Evolutionary conservation across 2,888 invertebrate genomes (phyloP).

Genomic region (Oithona nana): DNA sequence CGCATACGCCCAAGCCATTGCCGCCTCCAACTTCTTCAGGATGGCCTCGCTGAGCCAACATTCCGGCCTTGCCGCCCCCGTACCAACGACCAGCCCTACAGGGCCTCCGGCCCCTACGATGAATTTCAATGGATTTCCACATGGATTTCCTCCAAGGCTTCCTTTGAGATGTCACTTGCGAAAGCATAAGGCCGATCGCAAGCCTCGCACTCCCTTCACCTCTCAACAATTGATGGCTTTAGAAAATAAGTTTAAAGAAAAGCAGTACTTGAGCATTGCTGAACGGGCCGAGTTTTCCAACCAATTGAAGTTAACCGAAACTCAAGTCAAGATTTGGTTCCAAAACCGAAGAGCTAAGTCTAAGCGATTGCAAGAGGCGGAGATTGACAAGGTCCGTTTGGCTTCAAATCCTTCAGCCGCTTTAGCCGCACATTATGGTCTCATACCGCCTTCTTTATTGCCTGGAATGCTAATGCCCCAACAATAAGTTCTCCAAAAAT

Average conservation of each 20-base stretch:
- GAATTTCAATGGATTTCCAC: not conserved
- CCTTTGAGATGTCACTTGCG: conserved; percentile 33
- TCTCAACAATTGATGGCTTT: conserved; percentile 73
- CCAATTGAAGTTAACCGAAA: conserved; percentile 70
- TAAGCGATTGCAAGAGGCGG: conserved; percentile 13
- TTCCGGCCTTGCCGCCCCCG: not conserved
- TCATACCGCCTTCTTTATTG: conserved; percentile 11
- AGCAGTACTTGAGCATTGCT: conserved; percentile 82
- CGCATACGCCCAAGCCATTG: not conserved
- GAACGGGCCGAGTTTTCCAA: conserved; percentile 83
- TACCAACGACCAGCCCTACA: not conserved
- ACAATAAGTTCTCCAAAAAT: not conserved
- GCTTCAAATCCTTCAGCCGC: conserved; percentile 10
- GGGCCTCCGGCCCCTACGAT: too few species aligned
- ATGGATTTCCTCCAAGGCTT: not conserved
- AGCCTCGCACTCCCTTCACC: conserved; percentile 86
- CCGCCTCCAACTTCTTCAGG: not conserved
- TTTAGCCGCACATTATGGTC: conserved; percentile 9
- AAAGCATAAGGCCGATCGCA: conserved; percentile 84
- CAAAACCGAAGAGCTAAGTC: conserved; percentile 15
- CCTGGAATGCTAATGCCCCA: not conserved
- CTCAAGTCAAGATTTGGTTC: conserved; percentile 26
- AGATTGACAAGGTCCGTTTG: conserved; percentile 6
- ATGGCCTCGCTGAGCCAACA: not conserved
- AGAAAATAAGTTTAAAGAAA: conserved; percentile 79